Conservation (phyloP, 23 tunicate species). For the Oikopleura dioica region DNA sequence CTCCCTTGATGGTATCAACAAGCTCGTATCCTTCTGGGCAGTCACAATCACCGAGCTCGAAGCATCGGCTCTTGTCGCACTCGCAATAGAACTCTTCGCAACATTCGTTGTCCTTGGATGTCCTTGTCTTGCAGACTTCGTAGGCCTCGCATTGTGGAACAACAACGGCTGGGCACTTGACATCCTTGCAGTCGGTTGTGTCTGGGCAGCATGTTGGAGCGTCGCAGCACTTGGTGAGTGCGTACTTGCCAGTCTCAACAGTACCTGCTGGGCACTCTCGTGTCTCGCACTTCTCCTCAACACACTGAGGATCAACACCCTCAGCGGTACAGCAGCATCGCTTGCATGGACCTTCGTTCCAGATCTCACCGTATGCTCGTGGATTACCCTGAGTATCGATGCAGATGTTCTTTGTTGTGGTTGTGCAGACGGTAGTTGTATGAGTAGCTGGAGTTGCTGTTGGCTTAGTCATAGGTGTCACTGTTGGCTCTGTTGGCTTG, state of each 20-base stretch:
- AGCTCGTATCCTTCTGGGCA: slow-evolving; percentile 41
- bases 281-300: neutral
- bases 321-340: slow-evolving; percentile 7
- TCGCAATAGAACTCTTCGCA: slow-evolving; percentile 35
- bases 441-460: slow-evolving; percentile 17
- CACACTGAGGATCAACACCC: slow-evolving; percentile 5
- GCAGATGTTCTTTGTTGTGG: neutral
- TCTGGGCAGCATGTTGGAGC: neutral
- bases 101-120: slow-evolving; percentile 19
- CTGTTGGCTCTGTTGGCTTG: neutral
- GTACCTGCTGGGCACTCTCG: neutral
- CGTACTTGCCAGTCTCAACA: neutral
- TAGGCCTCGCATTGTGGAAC: neutral
- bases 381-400: neutral
- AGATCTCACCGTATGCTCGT: neutral
- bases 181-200: neutral
- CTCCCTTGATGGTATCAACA: neutral
- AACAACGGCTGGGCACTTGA: neutral
- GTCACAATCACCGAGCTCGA: slow-evolving; percentile 20
- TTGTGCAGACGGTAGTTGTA: slow-evolving; percentile 12
- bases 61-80: slow-evolving; percentile 30
- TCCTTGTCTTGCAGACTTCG: slow-evolving; percentile 2
- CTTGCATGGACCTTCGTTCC: neutral
- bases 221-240: neutral
- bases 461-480: neutral